Evolutionary conservation across 1,140 invertebrate species (phyloP).

Genomic region (Procambarus clarkii): DNA sequence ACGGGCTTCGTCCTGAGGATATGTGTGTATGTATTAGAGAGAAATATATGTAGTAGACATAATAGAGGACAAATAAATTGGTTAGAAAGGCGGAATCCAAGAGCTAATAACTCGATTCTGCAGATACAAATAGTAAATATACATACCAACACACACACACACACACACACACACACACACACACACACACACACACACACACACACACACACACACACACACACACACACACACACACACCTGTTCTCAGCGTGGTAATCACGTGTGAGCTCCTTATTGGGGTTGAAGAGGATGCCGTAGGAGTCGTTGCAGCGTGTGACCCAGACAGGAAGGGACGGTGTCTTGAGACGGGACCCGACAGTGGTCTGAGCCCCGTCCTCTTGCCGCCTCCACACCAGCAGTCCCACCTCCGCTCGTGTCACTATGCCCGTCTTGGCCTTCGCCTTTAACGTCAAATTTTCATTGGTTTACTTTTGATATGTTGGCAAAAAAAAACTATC

Average conservation of each 20-base stretch:
- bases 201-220: neutral
- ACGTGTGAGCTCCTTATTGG: slow-evolving; percentile 85
- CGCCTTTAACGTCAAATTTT: slow-evolving; percentile 78
- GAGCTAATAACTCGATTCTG: too few relatives aligned
- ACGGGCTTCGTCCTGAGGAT: too few relatives aligned
- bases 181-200: too few relatives aligned
- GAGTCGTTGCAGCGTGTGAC: slow-evolving; percentile 84
- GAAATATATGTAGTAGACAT: too few relatives aligned
- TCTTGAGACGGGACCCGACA: slow-evolving; percentile 88
- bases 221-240: slow-evolving; percentile 74
- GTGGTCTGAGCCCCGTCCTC: slow-evolving; percentile 58
- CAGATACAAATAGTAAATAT: too few relatives aligned
- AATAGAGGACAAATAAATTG: too few relatives aligned
- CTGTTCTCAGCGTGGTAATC: slow-evolving; percentile 89
- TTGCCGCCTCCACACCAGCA: slow-evolving; percentile 81
- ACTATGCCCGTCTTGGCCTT: slow-evolving; percentile 85
- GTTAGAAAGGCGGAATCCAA: too few relatives aligned
- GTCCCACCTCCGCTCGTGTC: slow-evolving; percentile 83
- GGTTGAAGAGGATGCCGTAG: slow-evolving; percentile 87
- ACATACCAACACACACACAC: too few relatives aligned
- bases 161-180: too few relatives aligned
- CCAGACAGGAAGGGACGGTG: slow-evolving; percentile 89
- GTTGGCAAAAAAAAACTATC: too few relatives aligned
- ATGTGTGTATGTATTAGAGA: too few relatives aligned
- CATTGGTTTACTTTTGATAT: too few relatives aligned